Base-by-base conservation (phyloP, 1,140 invertebrate genomes). In the Drosophila kohkoa region DNA sequence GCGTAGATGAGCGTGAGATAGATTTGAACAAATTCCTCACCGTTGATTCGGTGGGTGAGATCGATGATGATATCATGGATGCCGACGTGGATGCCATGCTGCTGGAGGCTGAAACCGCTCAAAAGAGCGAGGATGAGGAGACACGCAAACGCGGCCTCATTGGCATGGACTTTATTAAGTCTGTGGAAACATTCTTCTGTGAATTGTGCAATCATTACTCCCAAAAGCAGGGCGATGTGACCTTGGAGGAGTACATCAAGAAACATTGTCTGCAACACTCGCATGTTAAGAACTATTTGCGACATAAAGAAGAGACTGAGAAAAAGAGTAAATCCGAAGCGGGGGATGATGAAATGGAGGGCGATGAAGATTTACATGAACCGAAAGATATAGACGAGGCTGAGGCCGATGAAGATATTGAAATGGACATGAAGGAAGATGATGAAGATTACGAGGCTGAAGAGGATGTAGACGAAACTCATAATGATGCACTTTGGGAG, bases 11-110 rank as follows among this genome's bases (percentile, higher is more conserved):
- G 71, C 95, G 95, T 82, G 96, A 96, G 90, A 94, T 96, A 3
- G 96, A 96, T 93, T 94, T 97, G 49, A 96, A 97, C 58, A 96
- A 97, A 87, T 97, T 97, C 79, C 96, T 97, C 93, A 96, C 96
- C 28, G 93, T 97, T 6, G 96, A 97, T 92, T 96, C 96, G 15
- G 96, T 97, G 15, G 96, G 96, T n/a, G 96, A 96, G 93, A 96
- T 96, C 15, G 96, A 97, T 93, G 96, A 95, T 95, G 85, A 88
- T 7, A 93, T 92, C 28, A 93, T 92, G 73, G 87, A 91, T 55
- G 80, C 77, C 7, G 87, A 92, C 74, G 77, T 91, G 5, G 79
- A 91, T 48, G 90, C 91, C 2, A 80, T 91, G 79, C 30, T 92
- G n/a, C 68, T 74, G 13, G 83, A 92, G 62, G 75, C 83, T 5